Evolutionary conservation across 2,888 invertebrate species (phyloP).

Genomic region (Allygus modestus): DNA sequence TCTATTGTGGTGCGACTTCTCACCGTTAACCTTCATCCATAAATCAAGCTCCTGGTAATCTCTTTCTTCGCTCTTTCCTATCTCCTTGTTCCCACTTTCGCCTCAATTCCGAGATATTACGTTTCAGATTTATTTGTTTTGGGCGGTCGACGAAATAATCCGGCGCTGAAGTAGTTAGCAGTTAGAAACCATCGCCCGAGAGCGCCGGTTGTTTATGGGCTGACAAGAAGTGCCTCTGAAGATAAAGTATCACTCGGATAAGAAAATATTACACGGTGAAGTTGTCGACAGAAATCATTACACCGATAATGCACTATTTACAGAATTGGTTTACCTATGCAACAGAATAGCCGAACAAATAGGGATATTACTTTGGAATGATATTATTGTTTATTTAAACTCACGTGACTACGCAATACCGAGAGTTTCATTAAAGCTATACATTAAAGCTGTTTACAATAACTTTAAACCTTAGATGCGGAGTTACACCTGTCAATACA

Average conservation of each 20-base stretch:
- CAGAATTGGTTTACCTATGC: too few relatives aligned
- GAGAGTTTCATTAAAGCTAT: too few relatives aligned
- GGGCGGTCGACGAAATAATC: constrained; percentile 18
- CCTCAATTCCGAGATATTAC: constrained; percentile 15
- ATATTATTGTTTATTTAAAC: too few relatives aligned
- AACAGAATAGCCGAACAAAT: too few relatives aligned
- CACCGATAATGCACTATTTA: too few relatives aligned
- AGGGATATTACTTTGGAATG: too few relatives aligned
- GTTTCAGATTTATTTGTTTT: constrained; percentile 11
- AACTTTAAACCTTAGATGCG: too few relatives aligned
- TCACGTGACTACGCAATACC: too few relatives aligned
- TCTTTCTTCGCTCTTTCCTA: constrained; percentile 10
- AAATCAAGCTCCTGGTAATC: background rate
- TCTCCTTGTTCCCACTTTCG: constrained; percentile 26
- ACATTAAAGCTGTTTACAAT: too few relatives aligned
- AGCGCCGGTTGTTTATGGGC: background rate
- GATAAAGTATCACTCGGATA: background rate
- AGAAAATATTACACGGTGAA: background rate
- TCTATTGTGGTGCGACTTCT: constrained; percentile 14
- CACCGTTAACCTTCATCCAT: constrained; percentile 45
- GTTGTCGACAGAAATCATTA: background rate
- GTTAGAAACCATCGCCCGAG: background rate
- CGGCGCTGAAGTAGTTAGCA: constrained; percentile 5
- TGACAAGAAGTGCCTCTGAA: background rate
- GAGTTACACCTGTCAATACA: too few relatives aligned